Evolutionary conservation across 1,140 invertebrate genomes (phyloP).

Genomic region (Hylyphantes graminicola): DNA sequence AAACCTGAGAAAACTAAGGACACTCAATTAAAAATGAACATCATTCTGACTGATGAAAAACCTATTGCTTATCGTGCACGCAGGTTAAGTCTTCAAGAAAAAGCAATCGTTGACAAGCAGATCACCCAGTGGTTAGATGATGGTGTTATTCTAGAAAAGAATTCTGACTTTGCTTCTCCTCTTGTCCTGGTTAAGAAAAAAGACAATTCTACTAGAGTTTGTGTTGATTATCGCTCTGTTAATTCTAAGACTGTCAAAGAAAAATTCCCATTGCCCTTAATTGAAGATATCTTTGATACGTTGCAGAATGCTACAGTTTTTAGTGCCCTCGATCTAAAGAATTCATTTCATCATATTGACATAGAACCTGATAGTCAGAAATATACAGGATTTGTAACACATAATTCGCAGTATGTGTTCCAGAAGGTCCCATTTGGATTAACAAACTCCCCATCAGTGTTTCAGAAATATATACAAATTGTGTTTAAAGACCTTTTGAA

Average conservation of each 20-base stretch:
- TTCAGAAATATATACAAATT: too few relatives aligned
- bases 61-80: neutral
- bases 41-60: neutral
- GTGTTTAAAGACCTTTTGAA: neutral
- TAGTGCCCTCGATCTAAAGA: neutral
- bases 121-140: neutral
- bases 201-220: neutral
- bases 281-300: conserved; percentile 26
- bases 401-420: conserved; percentile 2
- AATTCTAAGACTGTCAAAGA: neutral
- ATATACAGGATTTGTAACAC: conserved; percentile 13
- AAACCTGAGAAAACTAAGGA: too few relatives aligned
- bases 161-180: neutral
- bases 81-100: neutral
- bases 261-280: neutral
- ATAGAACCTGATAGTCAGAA: neutral
- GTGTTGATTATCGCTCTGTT: neutral
- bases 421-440: conserved; percentile 4
- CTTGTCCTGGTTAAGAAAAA: neutral
- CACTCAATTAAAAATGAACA: conserved; percentile 4
- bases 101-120: neutral
- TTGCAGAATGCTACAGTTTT: conserved; percentile 18
- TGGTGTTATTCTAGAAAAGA: neutral
- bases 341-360: neutral
- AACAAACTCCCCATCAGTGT: neutral